These are phyloP conservation scores for Phalacrocorax aristotelis DNA, from an alignment of 2,113 vertebrate species.

Conservation along the genomic window DNA sequence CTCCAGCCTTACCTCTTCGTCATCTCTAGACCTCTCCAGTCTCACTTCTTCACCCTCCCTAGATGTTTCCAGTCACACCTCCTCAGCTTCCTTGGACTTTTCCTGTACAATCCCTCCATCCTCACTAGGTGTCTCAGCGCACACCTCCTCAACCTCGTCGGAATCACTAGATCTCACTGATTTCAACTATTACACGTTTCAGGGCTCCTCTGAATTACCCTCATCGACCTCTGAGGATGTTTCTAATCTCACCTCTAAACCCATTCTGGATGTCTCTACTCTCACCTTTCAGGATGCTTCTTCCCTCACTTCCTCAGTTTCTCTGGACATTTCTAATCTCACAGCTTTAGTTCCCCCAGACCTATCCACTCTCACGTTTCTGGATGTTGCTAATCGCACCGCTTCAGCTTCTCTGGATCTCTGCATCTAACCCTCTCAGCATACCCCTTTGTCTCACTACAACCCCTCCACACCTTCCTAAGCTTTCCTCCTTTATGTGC, in stretches of 20 bases:
- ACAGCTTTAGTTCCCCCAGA: neutral
- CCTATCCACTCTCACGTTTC: constrained; percentile 8
- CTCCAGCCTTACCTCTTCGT: constrained; percentile 46
- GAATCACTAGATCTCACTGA: constrained; percentile 39
- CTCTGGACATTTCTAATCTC: constrained; percentile 27
- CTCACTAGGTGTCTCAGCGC: neutral
- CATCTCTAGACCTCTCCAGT: constrained; percentile 56
- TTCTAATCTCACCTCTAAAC: neutral
- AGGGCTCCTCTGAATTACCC: constrained; percentile 6
- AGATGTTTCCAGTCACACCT: neutral
- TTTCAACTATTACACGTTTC: constrained; percentile 37
- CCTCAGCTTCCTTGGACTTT: constrained; percentile 9
- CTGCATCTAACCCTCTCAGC: neutral
- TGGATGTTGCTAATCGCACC: neutral
- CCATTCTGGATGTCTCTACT: constrained; percentile 1
- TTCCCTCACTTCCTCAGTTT: neutral
- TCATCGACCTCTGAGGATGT: neutral
- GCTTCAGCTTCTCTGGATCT: neutral
- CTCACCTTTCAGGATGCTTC: constrained; percentile 6
- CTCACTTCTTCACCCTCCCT: neutral
- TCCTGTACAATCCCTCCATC: constrained; percentile 7
- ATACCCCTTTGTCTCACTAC: neutral
- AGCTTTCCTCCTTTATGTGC: neutral
- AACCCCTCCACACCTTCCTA: neutral
- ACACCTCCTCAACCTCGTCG: constrained; percentile 32